Conservation (phyloP, 1,140 invertebrate genomes). For the Littorina saxatilis region DNA sequence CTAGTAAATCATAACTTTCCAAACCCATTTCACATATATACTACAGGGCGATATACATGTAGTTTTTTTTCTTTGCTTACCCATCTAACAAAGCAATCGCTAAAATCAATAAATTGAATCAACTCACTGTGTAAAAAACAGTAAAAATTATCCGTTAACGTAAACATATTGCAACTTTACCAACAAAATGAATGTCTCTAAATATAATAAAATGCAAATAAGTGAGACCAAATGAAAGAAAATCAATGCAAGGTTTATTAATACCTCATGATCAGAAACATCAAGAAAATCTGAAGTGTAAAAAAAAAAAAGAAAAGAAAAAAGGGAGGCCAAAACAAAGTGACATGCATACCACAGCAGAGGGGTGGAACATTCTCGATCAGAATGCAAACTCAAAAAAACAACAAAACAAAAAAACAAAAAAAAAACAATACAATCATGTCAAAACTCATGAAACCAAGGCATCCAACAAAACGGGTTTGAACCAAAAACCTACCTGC, state of each 20-base stretch:
- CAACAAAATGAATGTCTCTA: background rate
- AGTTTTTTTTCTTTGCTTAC: no score
- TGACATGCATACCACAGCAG: background rate
- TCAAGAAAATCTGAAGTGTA: background rate
- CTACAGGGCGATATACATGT: no score
- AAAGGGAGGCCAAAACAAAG: background rate
- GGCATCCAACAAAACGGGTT: no score
- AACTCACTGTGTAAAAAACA: background rate
- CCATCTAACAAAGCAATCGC: no score
- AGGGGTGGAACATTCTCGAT: background rate
- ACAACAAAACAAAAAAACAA: no score
- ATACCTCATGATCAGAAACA: no score
- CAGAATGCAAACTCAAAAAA: no score
- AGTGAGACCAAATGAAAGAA: background rate
- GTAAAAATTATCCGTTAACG: background rate
- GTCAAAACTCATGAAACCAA: background rate
- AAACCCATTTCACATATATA: no score
- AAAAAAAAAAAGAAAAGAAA: background rate
- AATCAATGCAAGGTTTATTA: background rate
- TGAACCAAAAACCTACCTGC: conserved; percentile 44
- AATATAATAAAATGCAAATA: background rate
- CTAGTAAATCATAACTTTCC: no score
- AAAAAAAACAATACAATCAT: no score
- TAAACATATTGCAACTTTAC: background rate
- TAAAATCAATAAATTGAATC: no score